phyloP scores from a whole-genome alignment of 1,140 invertebrate genomes.

The Holcopasites calliopsidis region DNA sequence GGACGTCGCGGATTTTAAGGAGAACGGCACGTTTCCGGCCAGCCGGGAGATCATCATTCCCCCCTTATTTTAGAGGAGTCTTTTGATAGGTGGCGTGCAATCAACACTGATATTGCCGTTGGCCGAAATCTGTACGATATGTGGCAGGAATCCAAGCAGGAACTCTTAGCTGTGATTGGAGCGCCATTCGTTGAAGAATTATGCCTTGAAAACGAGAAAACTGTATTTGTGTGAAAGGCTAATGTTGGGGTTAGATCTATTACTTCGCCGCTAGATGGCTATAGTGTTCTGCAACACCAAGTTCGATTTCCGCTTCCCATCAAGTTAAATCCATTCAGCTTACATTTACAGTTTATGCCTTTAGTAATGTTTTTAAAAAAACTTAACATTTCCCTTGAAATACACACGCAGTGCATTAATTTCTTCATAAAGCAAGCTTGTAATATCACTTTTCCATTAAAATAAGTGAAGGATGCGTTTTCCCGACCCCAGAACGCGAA shows the following conservation, averaged over 20 bases:
- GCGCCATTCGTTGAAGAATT: no score
- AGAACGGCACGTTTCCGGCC: constrained; percentile 16
- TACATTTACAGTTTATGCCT: not conserved
- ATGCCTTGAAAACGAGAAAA: no score
- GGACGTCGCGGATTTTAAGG: constrained; percentile 17
- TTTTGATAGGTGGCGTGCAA: not conserved
- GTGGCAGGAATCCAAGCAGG: not conserved
- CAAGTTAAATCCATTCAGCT: not conserved
- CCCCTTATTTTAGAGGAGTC: no score
- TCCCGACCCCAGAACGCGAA: not conserved
- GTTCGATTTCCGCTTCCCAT: no score
- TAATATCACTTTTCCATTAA: not conserved
- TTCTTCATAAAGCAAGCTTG: not conserved
- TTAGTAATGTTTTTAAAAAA: not conserved
- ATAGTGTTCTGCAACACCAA: no score
- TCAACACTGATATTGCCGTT: not conserved
- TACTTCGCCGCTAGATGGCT: no score
- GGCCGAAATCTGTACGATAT: not conserved
- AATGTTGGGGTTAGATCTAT: no score
- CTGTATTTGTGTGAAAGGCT: no score
- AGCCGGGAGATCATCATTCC: constrained; percentile 4
- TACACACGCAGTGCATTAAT: not conserved
- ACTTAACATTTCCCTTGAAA: not conserved
- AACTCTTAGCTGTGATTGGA: no score
- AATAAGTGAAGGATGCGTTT: not conserved